Evolutionary conservation across 2,888 invertebrate genomes (phyloP), one percentile per base, ranked within the genome.

Genomic region (Cremastinae sp.): DNA sequence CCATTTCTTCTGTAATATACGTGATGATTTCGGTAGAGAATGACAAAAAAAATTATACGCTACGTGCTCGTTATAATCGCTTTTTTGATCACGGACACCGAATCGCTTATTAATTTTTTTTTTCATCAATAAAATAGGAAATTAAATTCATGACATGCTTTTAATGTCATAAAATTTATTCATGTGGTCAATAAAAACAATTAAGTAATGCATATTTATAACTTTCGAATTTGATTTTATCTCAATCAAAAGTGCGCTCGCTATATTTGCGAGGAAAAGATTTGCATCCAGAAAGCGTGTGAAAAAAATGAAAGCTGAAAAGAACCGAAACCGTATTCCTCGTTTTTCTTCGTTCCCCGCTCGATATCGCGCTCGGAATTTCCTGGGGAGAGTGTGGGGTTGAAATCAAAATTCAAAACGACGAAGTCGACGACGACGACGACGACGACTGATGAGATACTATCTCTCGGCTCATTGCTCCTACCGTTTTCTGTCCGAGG

Each of bases 401-500:
- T 10, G 9, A 58, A 66, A 58, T 18, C 47, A 58, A 55, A 66
- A 66, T 55, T n/a, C 55, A 56, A 47, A n/a, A 68, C 49, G 49
- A 66, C 41, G 28, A 37, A 18, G 49, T 16, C 62, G 20, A 64
- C 43, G 39, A 56, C 45, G 28, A 64, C 51, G 16, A 55, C 41
- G 58, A 68, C 68, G 37, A 58, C 58, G 56, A 22, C 59, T 59
- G 69, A 69, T 59, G 59, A 51, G 59, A 69, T 69, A 49, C 41
- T 59, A 59, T 69, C 69, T 69, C 59, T 37, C 9, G 68, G 37
- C 45, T 14, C 16, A 41, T 45, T 64, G 56, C 55, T 64, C 47
- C 56, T 51, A 59, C 53, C 28, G 65, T 14, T 65, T 61, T 45
- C 62, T 28, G 62, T 41, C 55, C 66, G 62, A 71, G 75, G 73